Evolutionary conservation across 2,888 invertebrate genomes (phyloP).

Genomic region (Camponotus fellah): DNA sequence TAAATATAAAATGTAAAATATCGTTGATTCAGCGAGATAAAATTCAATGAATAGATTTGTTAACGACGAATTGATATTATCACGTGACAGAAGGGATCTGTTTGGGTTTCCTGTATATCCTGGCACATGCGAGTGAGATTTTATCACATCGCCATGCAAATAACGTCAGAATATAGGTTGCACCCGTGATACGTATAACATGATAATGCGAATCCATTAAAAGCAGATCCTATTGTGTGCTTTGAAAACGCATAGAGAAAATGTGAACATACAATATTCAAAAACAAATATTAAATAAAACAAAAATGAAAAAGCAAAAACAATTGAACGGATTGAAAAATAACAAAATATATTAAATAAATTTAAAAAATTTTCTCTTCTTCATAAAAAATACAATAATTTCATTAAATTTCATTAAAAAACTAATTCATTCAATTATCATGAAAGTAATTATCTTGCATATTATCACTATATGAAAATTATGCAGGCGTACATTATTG

Average conservation of each 20-base stretch:
- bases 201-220: conserved; percentile 35
- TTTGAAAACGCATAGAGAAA: background rate
- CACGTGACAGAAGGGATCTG: conserved; percentile 28
- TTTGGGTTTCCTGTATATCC: conserved; percentile 42
- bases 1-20: background rate
- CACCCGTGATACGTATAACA: conserved; percentile 27
- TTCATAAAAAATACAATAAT: background rate
- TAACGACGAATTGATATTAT: conserved; percentile 48
- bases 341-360: background rate
- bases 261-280: background rate
- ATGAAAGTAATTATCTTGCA: background rate
- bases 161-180: conserved; percentile 38
- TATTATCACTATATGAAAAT: background rate
- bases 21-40: background rate
- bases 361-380: background rate
- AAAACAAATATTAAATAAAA: background rate
- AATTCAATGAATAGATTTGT: conserved; percentile 38
- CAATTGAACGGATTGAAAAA: background rate
- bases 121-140: conserved; percentile 42
- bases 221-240: conserved; percentile 1
- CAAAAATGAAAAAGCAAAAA: background rate
- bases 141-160: conserved; percentile 45
- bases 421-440: background rate
- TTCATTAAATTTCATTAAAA: too few species aligned
- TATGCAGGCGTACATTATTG: background rate